A percentile compares a stretch with the other conserved stretches of the same genome.
Evolutionary conservation across 2,113 vertebrate species (phyloP).

Genomic region (Strix aluco): DNA sequence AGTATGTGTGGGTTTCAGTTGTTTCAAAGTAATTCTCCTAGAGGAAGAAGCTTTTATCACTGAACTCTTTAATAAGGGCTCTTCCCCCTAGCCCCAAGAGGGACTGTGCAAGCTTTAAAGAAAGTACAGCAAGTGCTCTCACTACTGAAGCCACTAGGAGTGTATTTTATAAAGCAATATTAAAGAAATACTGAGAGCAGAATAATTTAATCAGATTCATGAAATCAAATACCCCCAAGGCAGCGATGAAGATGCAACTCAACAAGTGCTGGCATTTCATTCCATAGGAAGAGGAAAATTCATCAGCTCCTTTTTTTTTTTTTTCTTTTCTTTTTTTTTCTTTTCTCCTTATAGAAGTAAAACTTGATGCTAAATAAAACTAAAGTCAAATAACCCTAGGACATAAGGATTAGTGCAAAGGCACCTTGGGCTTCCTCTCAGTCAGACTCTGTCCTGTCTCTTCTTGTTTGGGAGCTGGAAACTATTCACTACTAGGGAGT

Average conservation of each 20-base stretch:
- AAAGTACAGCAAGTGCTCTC: conserved; percentile 53
- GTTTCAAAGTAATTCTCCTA: conserved; percentile 55
- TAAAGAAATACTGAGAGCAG: conserved; percentile 67
- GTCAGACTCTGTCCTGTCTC: background rate
- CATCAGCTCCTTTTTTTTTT: background rate
- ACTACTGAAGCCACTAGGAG: conserved; percentile 54
- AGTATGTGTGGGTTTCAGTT: conserved; percentile 11
- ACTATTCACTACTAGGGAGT: background rate
- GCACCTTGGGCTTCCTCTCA: background rate
- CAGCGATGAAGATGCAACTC: conserved; percentile 48
- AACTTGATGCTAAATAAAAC: background rate
- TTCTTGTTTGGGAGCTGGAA: background rate
- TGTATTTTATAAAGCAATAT: conserved; percentile 72
- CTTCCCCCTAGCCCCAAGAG: conserved; percentile 46
- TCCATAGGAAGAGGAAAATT: conserved; percentile 36
- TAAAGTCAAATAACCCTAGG: conserved; percentile 6
- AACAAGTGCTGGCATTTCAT: conserved; percentile 61
- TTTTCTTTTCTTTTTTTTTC: too few species aligned
- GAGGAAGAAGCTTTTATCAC: conserved; percentile 50
- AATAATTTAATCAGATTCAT: conserved; percentile 74
- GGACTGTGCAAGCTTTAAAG: conserved; percentile 45
- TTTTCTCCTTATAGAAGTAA: background rate
- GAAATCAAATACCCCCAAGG: conserved; percentile 72
- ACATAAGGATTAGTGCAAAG: background rate
- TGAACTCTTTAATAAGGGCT: conserved; percentile 65